Conservation (phyloP, 23 tunicate genomes). For the Trididemnum nubilum region DNA sequence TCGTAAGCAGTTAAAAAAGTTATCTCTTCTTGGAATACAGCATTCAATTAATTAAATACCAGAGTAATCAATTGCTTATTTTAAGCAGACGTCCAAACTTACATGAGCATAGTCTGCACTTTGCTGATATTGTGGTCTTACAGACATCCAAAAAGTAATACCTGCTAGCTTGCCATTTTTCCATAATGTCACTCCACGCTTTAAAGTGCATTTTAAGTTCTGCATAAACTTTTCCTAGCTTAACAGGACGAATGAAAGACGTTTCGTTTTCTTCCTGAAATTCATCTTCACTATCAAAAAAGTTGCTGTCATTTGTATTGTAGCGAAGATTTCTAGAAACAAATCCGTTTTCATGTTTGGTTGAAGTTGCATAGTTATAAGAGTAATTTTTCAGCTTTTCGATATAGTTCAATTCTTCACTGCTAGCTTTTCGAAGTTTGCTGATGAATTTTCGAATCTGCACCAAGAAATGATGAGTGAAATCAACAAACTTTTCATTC, state of each 20-base stretch:
- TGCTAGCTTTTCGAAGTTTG: slow-evolving; percentile 34
- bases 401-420: slow-evolving; percentile 27
- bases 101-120: too few relatives aligned
- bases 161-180: slow-evolving; percentile 45
- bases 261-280: neutral
- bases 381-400: neutral
- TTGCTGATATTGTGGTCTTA: too few relatives aligned
- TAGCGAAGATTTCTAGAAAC: neutral
- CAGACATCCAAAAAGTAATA: neutral
- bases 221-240: slow-evolving; percentile 85
- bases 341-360: neutral
- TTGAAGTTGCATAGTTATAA: neutral
- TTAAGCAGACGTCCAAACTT: too few relatives aligned
- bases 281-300: slow-evolving; percentile 10
- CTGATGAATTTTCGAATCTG: slow-evolving; percentile 54
- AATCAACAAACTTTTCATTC: slow-evolving; percentile 33
- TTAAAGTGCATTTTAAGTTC: slow-evolving; percentile 69
- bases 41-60: too few relatives aligned
- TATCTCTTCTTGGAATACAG: too few relatives aligned
- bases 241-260: slow-evolving; percentile 32
- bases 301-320: neutral
- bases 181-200: slow-evolving; percentile 62
- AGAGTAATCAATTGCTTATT: too few relatives aligned
- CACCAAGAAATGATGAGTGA: slow-evolving; percentile 25
- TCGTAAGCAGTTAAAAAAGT: too few relatives aligned